Evolutionary conservation across 2,888 invertebrate species (phyloP), one percentile per base, ranked within the genome.

Genomic region (Noctua pronuba): DNA sequence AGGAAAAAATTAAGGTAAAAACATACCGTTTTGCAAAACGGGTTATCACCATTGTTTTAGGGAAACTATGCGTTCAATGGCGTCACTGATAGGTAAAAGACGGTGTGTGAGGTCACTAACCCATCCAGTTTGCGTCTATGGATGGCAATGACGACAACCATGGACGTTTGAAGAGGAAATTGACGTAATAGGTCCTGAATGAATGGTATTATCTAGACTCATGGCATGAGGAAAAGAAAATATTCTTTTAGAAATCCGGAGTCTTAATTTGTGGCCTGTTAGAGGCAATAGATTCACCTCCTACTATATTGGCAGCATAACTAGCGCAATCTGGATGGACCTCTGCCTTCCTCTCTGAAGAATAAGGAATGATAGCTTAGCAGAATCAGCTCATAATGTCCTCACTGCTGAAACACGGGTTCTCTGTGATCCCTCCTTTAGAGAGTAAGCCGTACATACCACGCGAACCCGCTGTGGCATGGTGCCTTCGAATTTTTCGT

Each of bases 81-180:
- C 79, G 73, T 79, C 73, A 79, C 44, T 62, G 44, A 67, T 35
- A 16, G 35, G 41, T 7, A 41, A 31, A 55, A 55, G 41, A 31
- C 18, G 38, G 24, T 35, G 5, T 77, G 46, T 78, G 77, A 68
- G 69, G 65, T 79, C 66, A 79, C 21, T 44, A 24, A 60, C 18
- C 35, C 24, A 49, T 11, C 8, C 18, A 60, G n/a, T 31, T 78
- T 79, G n/a, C 79, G 79, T 79, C 73, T 52, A 16, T 73, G 5
- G 24, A 7, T 18, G 16, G 24, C 28, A n/a, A 46, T 80, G 73
- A 79, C 80, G 52, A 41, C 67, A 64, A 49, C n/a, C 13, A 52
- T 55, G n/a, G 44, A 80, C 44, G 66, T 79, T 38, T n/a, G 52
- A 28, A 74, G 24, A 35, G 4, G 8, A 52, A 5, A 66, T 79